Percentiles rank a stretch among this genome's conserved stretches.
phyloP scores from a whole-genome alignment of 2,797 vertebrate genomes.

The Ciconia nigra region DNA sequence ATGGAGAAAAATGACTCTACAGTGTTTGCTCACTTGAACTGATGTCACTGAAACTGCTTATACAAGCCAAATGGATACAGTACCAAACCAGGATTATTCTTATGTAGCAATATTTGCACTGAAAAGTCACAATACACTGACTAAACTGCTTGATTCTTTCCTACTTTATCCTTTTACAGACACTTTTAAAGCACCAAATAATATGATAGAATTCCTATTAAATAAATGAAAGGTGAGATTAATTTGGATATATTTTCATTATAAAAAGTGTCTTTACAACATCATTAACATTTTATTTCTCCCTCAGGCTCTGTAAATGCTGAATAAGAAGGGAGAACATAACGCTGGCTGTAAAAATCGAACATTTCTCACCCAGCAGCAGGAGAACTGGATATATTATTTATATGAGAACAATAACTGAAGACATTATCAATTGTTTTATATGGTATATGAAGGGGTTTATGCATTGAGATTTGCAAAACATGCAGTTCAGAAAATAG shows the following conservation, averaged over 20 bases:
- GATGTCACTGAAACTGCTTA: background rate
- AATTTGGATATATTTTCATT: conserved; percentile 21
- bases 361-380: background rate
- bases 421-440: background rate
- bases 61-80: background rate
- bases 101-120: background rate
- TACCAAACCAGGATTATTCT: background rate
- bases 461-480: background rate
- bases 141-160: background rate
- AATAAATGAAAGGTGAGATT: background rate
- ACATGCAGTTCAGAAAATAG: background rate
- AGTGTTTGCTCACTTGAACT: background rate
- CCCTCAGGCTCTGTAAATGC: background rate
- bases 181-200: background rate
- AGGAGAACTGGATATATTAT: background rate
- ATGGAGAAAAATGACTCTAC: background rate
- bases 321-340: background rate
- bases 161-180: background rate
- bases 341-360: background rate
- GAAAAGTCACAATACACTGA: background rate
- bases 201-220: background rate
- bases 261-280: conserved; percentile 15
- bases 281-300: conserved; percentile 24
- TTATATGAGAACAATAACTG: background rate
- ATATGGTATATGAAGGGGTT: background rate